Evolutionary conservation across 2,113 vertebrate genomes (phyloP), one percentile per base, ranked within the genome.

Genomic region (Corvus hawaiiensis): DNA sequence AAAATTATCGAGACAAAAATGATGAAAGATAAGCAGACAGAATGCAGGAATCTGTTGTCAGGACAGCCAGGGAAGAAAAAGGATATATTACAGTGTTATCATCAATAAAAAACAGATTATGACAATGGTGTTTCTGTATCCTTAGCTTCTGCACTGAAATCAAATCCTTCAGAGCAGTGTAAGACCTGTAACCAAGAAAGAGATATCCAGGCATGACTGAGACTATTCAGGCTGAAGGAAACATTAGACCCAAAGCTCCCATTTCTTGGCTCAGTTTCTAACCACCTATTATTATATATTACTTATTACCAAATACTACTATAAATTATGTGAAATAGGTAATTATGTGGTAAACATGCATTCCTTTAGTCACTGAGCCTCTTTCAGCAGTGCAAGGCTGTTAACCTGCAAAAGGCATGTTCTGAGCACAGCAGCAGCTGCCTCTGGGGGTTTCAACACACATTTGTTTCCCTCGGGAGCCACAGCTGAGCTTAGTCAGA

Each of bases 1-100:
- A 91, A 93, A 97, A 96, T 95, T 95, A 94, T 71, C 13, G 26
- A 77, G 88, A 89, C 86, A 91, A 95, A 96, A 88, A 95, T 67
- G n/a, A 94, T 84, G 67, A 88, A 90, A 78, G 74, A 78, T 92
- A 93, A 94, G 81, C 67, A 93, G 87, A n/a, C 20, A 91, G 77
- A 91, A 96, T 73, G 63, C 69, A 87, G 51, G 56, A 91, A 84
- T 79, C 79, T 79, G 43, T 68, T 72, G 84, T 89, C 87, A 81
- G 58, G 79, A 46, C 44, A 80, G 77, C 44, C 69, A 23, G 21
- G 18, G 55, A 54, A 46, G 51, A 52, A 51, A 78, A 64, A 58
- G 46, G 35, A 84, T 87, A 63, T 76, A 86, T 78, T 90, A 67
- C 71, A 76, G 17, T 28, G 39, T 93, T 96, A 88, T 75, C 59